Evolutionary conservation across 2,113 vertebrate genomes (phyloP).

Genomic region (Mungos mungo): DNA sequence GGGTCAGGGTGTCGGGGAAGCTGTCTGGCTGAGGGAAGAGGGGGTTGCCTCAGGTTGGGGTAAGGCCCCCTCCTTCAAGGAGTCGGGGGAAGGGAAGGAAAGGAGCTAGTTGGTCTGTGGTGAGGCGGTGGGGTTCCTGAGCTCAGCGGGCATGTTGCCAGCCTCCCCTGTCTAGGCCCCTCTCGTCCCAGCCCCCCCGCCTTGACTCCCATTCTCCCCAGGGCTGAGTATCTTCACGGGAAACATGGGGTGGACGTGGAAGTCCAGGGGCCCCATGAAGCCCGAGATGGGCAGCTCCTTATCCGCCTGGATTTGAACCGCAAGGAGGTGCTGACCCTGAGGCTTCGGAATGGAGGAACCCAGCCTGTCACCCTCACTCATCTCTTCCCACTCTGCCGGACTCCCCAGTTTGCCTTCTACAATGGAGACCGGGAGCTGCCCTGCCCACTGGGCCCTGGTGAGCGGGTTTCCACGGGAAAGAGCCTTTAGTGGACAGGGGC

Average conservation of each 20-base stretch:
- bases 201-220: constrained; percentile 67
- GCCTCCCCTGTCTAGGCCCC: background rate
- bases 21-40: background rate
- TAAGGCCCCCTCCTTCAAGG: background rate
- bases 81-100: background rate
- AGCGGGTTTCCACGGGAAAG: constrained; percentile 33
- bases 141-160: background rate
- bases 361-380: constrained; percentile 84
- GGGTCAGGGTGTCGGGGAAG: accelerated
- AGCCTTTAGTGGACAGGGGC: background rate
- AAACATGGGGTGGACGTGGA: constrained; percentile 88
- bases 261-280: constrained; percentile 69
- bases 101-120: background rate
- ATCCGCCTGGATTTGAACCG: constrained; percentile 81
- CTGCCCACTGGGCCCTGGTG: constrained; percentile 86
- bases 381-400: constrained; percentile 77
- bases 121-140: background rate
- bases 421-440: constrained; percentile 76
- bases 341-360: constrained; percentile 85
- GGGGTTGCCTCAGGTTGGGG: background rate
- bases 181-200: background rate
- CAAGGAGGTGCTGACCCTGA: constrained; percentile 74
- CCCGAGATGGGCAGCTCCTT: constrained; percentile 77
- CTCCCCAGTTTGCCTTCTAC: constrained; percentile 69
- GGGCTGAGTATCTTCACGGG: constrained; percentile 82